Evolutionary conservation across 2,797 vertebrate genomes (phyloP).

Genomic region (Emys orbicularis): DNA sequence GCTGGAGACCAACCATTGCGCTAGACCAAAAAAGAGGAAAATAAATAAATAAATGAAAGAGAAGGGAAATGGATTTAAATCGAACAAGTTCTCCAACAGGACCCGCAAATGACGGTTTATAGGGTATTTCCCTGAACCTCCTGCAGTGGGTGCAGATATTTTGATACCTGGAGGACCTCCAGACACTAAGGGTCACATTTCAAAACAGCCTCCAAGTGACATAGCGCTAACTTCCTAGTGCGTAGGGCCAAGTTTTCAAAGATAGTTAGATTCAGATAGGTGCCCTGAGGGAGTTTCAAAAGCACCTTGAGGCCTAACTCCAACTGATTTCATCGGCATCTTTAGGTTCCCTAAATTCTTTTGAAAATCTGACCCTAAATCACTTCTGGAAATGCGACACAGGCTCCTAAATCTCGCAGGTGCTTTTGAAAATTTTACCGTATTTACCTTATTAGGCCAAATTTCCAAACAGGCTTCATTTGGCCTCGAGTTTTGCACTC

Average conservation of each 20-base stretch:
- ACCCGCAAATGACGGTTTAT: background rate
- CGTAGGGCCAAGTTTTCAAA: background rate
- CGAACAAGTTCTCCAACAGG: background rate
- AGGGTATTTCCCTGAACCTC: background rate
- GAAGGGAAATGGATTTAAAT: slow-evolving; percentile 3
- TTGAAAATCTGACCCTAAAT: background rate
- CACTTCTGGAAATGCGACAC: background rate
- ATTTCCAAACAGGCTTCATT: background rate
- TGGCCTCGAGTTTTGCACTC: background rate
- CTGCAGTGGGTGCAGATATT: background rate
- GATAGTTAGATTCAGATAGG: background rate
- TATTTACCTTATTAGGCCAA: background rate
- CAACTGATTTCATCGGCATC: background rate
- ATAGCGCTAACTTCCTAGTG: background rate
- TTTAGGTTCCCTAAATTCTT: background rate
- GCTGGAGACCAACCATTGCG: slow-evolving; percentile 24
- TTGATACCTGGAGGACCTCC: background rate
- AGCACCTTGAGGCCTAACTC: background rate
- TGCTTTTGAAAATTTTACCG: background rate
- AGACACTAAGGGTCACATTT: background rate
- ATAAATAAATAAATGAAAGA: background rate
- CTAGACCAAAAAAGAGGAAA: slow-evolving; percentile 16
- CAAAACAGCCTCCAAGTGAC: background rate
- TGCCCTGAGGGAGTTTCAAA: background rate
- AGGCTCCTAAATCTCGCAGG: background rate